Percentiles rank a stretch among this genome's conserved stretches.
Conservation (phyloP, 1,140 invertebrate genomes). For the Gryllus bimaculatus region DNA sequence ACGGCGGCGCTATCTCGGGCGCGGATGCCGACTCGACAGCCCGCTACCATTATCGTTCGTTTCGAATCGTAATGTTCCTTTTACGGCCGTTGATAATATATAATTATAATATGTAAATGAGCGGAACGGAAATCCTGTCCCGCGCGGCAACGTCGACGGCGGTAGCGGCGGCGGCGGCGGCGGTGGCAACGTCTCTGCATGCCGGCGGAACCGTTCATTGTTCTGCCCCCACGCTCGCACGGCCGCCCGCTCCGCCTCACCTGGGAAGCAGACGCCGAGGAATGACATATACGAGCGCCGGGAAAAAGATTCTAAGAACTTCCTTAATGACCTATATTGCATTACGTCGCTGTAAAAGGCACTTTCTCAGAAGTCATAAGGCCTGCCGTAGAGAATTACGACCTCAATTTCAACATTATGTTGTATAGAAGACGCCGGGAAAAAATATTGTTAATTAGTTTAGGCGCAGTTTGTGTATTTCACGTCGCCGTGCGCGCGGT, state of each 20-base stretch:
- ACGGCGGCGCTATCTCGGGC: too few relatives aligned
- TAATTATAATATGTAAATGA: not conserved
- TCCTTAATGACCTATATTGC: conserved; percentile 4
- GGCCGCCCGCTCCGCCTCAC: not conserved
- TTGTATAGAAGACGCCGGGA: not conserved
- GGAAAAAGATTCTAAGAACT: not conserved
- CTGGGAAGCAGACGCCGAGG: not conserved
- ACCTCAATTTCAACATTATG: conserved; percentile 1
- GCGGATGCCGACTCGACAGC: not conserved
- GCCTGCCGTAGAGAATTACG: not conserved
- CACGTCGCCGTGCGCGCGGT: not conserved
- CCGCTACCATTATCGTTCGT: not conserved
- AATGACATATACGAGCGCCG: not conserved
- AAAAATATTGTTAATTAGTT: not conserved
- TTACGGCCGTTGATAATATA: not conserved
- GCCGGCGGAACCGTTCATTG: not conserved
- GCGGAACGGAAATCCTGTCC: not conserved
- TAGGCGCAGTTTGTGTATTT: conserved; percentile 4
- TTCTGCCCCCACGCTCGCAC: not conserved
- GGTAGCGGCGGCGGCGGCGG: not conserved
- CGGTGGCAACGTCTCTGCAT: not conserved
- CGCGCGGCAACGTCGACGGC: not conserved
- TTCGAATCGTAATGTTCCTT: conserved; percentile 1
- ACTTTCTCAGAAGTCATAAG: conserved; percentile 4
- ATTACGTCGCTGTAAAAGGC: not conserved